phyloP scores from a whole-genome alignment of 2,888 invertebrate genomes.

The Chloroclysta siterata region DNA sequence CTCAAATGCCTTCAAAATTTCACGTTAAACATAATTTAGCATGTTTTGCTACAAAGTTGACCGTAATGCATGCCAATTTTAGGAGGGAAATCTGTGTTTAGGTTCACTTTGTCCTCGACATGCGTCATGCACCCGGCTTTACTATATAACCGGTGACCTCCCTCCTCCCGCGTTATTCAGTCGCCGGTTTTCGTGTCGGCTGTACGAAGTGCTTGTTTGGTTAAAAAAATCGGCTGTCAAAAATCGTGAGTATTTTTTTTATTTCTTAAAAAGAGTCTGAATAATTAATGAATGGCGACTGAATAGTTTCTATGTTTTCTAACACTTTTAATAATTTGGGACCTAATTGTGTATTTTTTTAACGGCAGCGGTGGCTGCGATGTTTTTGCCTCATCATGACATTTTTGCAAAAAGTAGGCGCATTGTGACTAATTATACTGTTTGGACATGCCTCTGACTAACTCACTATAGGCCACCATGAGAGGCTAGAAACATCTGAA shows the following conservation, averaged over 20 bases:
- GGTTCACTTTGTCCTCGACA: conserved; percentile 45
- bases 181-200: conserved; percentile 48
- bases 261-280: too few species aligned
- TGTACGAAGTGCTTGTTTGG: conserved; percentile 49
- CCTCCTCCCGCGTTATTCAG: conserved; percentile 62
- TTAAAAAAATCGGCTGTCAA: conserved; percentile 46
- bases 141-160: conserved; percentile 62
- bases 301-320: too few species aligned
- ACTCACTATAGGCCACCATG: too few species aligned
- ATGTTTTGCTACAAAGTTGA: conserved; percentile 4
- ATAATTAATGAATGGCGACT: too few species aligned
- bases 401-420: background rate
- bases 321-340: too few species aligned
- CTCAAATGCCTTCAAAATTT: too few species aligned
- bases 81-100: conserved; percentile 44
- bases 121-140: conserved; percentile 52
- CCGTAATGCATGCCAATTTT: background rate
- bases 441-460: background rate
- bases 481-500: too few species aligned
- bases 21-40: background rate
- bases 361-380: too few species aligned
- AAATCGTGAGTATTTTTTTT: conserved; percentile 57
- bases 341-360: too few species aligned
- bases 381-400: too few species aligned
- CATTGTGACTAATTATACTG: background rate